These are phyloP conservation scores for Chaetura pelagica DNA, from an alignment of 2,113 vertebrate genomes.

Conservation along the genomic window DNA sequence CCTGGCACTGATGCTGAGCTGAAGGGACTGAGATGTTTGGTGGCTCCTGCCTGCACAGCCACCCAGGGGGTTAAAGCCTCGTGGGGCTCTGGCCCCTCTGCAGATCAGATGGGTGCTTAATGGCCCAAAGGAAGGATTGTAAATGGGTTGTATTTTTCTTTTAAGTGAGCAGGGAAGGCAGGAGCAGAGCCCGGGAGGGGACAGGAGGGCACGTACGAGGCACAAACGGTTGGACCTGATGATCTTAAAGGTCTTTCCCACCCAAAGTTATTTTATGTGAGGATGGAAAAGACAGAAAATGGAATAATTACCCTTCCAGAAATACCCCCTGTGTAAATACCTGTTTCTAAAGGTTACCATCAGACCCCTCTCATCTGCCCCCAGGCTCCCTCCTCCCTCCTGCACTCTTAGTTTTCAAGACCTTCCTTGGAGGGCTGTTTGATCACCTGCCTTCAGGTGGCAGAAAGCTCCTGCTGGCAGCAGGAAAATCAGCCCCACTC, in stretches of 20 bases:
- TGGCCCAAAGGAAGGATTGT: neutral
- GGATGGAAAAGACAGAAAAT: neutral
- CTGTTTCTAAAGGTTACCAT: neutral
- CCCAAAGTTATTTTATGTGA: no score
- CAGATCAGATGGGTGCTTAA: neutral
- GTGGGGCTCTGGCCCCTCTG: neutral
- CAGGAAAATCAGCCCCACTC: neutral
- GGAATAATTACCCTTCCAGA: neutral
- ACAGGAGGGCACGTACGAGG: neutral
- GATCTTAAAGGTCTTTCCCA: no score
- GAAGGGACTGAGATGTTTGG: neutral
- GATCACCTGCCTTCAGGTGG: neutral
- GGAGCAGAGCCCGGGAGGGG: neutral
- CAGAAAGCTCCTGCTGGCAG: neutral
- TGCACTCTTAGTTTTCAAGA: neutral
- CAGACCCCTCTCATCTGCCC: neutral
- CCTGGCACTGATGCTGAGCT: neutral
- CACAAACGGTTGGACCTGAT: no score
- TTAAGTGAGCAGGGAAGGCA: neutral
- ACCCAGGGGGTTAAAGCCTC: neutral
- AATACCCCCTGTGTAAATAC: no score
- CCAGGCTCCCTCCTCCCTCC: no score
- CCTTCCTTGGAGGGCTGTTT: neutral
- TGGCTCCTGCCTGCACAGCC: neutral
- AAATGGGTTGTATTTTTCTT: conserved; percentile 27